Evolutionary conservation across 1,140 invertebrate genomes (phyloP), one percentile per base, ranked within the genome.

Genomic region (Drosophila sproati): DNA sequence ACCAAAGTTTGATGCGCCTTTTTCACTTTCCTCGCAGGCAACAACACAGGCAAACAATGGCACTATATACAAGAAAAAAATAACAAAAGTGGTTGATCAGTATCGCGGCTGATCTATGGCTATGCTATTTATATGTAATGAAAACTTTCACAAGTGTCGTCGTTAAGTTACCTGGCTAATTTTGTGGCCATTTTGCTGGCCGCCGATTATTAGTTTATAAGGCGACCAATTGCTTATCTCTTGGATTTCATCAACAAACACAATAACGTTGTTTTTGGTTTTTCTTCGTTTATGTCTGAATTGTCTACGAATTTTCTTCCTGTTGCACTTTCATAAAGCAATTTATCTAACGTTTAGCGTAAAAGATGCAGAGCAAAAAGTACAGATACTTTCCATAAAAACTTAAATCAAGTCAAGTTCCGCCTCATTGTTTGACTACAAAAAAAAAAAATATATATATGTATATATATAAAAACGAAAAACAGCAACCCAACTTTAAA

Each of bases 381-480:
- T 71, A 76, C 74, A 76, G 70, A 83, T 79, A 73, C 80, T 57
- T 66, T 81, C 82, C 81, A 83, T 79, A 83, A 83, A 83, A 83
- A 83, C 80, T 76, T 71, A 83, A 82, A 77, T 82, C 80, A 68
- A 82, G 76, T 76, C 62, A 82, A 82, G 76, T 82, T 83, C 81
- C 81, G 81, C 81, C 76, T 82, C 77, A 83, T 83, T 83, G 81
- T 83, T 83, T 72, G 52, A 64, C 51, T 66, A 37, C n/a, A 55
- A 55, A 39, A 45, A n/a, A 47, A 64, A 64, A 60, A 59, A 41
- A 43, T 34, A 7, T 54, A 61, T 52, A 48, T 69, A 64, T 55
- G 52, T 41, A 43, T 34, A 7, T 54, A 61, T 52, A 52, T 69
- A 69, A 29, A 35, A 48, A 41, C 57, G 52, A 51, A 57, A 77